Evolutionary conservation across 2,797 vertebrate genomes (phyloP).

Genomic region (Pampus argenteus): DNA sequence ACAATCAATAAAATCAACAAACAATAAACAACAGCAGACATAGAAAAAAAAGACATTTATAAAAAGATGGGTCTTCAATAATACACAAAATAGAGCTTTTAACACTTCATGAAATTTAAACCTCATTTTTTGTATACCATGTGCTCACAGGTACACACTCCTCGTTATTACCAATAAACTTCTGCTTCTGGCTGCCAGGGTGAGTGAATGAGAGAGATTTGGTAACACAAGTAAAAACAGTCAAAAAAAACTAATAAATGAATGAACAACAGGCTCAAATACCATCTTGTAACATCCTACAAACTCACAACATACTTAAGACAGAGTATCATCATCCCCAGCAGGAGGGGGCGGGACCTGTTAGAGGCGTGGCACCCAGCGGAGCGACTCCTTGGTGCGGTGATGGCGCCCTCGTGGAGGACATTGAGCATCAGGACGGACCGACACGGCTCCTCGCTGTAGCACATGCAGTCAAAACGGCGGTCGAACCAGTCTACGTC

Average conservation of each 20-base stretch:
- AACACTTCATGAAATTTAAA: neutral
- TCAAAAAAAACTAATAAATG: neutral
- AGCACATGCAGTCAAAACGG: constrained; percentile 86
- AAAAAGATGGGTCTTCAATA: too few species aligned
- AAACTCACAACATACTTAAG: neutral
- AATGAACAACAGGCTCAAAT: neutral
- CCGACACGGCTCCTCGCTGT: constrained; percentile 58
- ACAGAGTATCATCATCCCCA: neutral
- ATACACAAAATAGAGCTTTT: too few species aligned
- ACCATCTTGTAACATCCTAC: neutral
- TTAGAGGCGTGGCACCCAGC: neutral
- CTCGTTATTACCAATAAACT: too few species aligned
- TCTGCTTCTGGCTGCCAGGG: too few species aligned
- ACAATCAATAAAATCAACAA: too few species aligned
- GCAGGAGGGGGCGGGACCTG: neutral
- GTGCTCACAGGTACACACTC: neutral
- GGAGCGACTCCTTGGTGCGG: neutral
- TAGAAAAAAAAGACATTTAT: too few species aligned
- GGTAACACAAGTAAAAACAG: neutral
- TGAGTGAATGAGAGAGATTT: neutral
- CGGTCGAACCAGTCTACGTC: constrained; percentile 79
- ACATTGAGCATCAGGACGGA: constrained; percentile 8
- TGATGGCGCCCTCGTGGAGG: neutral
- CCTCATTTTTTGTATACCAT: neutral
- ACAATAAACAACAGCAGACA: too few species aligned